These are phyloP conservation scores for Luffia ferchaultella DNA, from an alignment of 2,888 invertebrate species.

Conservation along the genomic window DNA sequence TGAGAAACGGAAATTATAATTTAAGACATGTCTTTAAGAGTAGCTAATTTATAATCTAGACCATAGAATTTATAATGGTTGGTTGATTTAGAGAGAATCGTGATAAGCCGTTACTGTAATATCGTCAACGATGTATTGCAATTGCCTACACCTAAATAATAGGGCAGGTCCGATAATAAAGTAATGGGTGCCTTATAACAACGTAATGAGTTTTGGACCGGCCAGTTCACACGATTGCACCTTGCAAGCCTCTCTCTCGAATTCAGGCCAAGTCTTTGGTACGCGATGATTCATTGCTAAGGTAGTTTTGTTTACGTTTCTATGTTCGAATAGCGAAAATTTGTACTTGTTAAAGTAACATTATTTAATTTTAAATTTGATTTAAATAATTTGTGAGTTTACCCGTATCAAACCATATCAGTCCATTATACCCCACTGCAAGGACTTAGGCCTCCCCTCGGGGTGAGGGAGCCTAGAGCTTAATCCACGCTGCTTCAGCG, in stretches of 20 bases:
- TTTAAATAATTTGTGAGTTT: not conserved
- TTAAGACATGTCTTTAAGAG: not conserved
- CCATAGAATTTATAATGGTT: too few relatives aligned
- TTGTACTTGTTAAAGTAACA: too few relatives aligned
- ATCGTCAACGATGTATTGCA: conserved; percentile 35
- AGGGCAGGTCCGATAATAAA: conserved; percentile 36
- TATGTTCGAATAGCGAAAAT: too few relatives aligned
- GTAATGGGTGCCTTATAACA: conserved; percentile 37
- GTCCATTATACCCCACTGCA: too few relatives aligned
- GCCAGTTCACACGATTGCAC: conserved; percentile 26
- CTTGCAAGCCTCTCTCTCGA: conserved; percentile 18
- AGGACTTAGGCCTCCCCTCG: too few relatives aligned
- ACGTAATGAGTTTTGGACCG: conserved; percentile 24
- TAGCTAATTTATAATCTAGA: conserved; percentile 2
- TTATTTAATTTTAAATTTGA: not conserved
- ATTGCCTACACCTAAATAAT: conserved; percentile 28
- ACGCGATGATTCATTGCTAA: conserved; percentile 1
- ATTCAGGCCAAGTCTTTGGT: conserved; percentile 5
- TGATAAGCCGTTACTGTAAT: conserved; percentile 41
- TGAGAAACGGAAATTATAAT: not conserved
- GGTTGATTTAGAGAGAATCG: too few relatives aligned
- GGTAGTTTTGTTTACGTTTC: not conserved
- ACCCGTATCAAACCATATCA: too few relatives aligned
- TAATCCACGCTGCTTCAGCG: too few relatives aligned
- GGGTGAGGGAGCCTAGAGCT: too few relatives aligned